These are phyloP conservation scores for Colletes gigas DNA, from an alignment of 1,140 invertebrate species.

Conservation along the genomic window DNA sequence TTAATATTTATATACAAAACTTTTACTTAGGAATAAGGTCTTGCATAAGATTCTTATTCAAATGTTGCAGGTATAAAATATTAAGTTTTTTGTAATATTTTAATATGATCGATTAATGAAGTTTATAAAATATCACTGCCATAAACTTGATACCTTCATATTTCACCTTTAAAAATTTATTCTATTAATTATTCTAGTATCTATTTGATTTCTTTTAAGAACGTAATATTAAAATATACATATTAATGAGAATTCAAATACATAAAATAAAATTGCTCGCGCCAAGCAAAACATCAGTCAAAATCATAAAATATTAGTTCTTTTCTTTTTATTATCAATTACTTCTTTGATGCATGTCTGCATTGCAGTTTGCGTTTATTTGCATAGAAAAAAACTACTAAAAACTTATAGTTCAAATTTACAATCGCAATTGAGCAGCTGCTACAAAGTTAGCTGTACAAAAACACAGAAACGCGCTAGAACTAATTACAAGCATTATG, in stretches of 20 bases:
- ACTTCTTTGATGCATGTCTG: constrained; percentile 41
- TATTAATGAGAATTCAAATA: constrained; percentile 32
- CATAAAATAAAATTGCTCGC: constrained; percentile 25
- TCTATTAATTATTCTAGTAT: neutral
- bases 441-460: constrained; percentile 56
- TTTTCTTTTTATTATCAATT: constrained; percentile 53
- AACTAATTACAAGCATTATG: constrained; percentile 52
- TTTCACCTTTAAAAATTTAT: neutral
- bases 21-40: constrained; percentile 1
- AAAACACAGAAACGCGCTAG: constrained; percentile 48
- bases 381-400: constrained; percentile 54
- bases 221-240: constrained; percentile 7
- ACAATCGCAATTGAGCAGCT: constrained; percentile 57
- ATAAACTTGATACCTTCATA: neutral
- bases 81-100: constrained; percentile 1
- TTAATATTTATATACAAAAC: constrained; percentile 12
- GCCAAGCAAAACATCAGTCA: neutral
- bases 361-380: constrained; percentile 36
- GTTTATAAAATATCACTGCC: constrained; percentile 10
- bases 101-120: neutral
- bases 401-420: constrained; percentile 49
- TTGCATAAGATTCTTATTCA: neutral
- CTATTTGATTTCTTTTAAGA: neutral
- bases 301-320: constrained; percentile 13
- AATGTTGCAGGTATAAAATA: constrained; percentile 5